Evolutionary conservation across 2,888 invertebrate genomes (phyloP), one percentile per base, ranked within the genome.

Genomic region (Lepidocyrtinus sp.): DNA sequence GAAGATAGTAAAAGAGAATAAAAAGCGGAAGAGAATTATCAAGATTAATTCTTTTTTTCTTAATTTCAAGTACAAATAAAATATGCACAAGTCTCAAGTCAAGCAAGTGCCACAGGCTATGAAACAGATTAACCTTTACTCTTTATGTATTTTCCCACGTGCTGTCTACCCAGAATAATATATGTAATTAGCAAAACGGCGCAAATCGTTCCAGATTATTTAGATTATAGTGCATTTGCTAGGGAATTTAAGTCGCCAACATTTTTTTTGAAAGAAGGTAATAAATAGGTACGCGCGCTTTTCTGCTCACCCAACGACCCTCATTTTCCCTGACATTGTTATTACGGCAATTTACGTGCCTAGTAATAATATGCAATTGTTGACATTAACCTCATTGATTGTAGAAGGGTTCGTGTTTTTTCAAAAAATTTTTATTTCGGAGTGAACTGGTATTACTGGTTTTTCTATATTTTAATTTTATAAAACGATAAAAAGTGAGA

Each of bases 361-460:
- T 50, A 50, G 50, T 50, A 50, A 50, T 50, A 50, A 50, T 50
- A 50, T 50, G 50, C 50, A 50, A 50, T 50, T 12, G 50, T 65
- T 61, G 73, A 78, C 68, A 69, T 73, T 55, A 73, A 72, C 69
- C 73, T 78, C 69, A 73, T 78, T 73, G 26, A 22, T 72, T 45
- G 27, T 59, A 27, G 45, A 64, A 67, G 21, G 27, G 55, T 45
- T 27, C n/a, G 61, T 26, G 19, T 62, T 71, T 68, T 65, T 67
- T 61, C n/a, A 45, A 26, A 27, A 75, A 72, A 76, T 36, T 59
- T 36, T 61, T 68, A 25, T 62, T 70, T 46, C 67, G 65, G 27
- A 64, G 24, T 61, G 36, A 79, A 79, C 79, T 74, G 79, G 79
- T 79, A 74, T 55, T 74, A 73, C 79, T 36, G 74, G 74, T 79